Percentiles rank a stretch among this genome's conserved stretches.
phyloP scores from a whole-genome alignment of 2,888 invertebrate species.

The Lissonota sp. region DNA sequence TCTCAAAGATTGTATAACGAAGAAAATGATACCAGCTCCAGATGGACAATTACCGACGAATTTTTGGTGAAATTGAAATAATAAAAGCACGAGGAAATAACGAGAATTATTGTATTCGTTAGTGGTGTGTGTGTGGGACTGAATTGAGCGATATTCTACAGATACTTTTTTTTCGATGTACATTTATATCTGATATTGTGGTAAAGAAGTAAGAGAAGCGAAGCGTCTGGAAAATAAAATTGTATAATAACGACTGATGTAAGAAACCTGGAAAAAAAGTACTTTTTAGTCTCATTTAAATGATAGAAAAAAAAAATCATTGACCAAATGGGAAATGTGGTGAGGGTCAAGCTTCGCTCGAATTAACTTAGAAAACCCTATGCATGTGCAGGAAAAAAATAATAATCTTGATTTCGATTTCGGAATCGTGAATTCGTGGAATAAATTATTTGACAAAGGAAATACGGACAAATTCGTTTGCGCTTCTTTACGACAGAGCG shows the following conservation, averaged over 20 bases:
- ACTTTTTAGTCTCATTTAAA: no score
- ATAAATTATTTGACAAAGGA: no score
- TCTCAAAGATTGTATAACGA: slow-evolving; percentile 88
- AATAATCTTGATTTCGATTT: no score
- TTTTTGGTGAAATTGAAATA: slow-evolving; percentile 85
- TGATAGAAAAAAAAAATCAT: no score
- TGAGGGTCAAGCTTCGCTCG: no score
- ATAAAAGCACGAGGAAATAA: background rate
- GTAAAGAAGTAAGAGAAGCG: background rate
- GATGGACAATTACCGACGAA: slow-evolving; percentile 87
- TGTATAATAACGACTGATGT: background rate
- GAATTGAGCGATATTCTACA: background rate
- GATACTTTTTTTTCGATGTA: background rate
- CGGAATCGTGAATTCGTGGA: no score
- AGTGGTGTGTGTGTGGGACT: background rate
- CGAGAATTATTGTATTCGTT: background rate
- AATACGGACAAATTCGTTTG: no score
- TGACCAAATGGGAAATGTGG: no score
- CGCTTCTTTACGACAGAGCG: no score
- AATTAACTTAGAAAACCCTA: no score
- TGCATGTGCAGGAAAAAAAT: no score
- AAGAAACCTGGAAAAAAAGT: no score
- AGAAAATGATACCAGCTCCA: slow-evolving; percentile 88
- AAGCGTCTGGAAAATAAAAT: background rate
- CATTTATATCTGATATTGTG: slow-evolving; percentile 12